Conservation (phyloP, 2,888 invertebrate species). For the Azorinus chamasolen region DNA sequence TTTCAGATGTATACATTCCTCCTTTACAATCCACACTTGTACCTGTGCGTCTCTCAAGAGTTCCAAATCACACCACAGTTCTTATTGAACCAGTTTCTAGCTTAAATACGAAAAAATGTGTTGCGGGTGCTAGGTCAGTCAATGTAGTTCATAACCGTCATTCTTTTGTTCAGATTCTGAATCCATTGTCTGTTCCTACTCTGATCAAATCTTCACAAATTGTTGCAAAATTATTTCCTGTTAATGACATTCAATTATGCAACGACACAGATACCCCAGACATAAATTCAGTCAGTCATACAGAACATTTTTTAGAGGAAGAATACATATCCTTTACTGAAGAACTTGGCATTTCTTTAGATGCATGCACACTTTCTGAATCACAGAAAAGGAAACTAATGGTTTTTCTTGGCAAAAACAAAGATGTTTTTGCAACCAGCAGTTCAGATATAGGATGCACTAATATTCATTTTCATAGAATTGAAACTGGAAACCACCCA, state of each 20-base stretch:
- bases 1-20: not conserved
- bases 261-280: not conserved
- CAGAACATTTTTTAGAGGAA: not conserved
- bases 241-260: not conserved
- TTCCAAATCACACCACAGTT: conserved; percentile 1
- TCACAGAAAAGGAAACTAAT: conserved; percentile 11
- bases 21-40: conserved; percentile 8
- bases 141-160: not conserved
- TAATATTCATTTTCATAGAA: too few relatives aligned
- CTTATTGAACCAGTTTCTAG: conserved; percentile 11
- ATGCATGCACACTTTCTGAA: not conserved
- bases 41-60: conserved; percentile 7
- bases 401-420: not conserved
- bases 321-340: conserved; percentile 6
- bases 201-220: not conserved
- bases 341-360: conserved; percentile 13
- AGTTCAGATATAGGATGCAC: too few relatives aligned
- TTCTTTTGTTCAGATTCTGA: conserved; percentile 1
- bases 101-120: not conserved
- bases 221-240: conserved; percentile 5
- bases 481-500: too few relatives aligned
- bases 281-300: not conserved
- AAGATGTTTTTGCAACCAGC: too few relatives aligned
- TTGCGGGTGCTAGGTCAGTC: conserved; percentile 4
- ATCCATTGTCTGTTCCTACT: not conserved